phyloP scores from a whole-genome alignment of 1,140 invertebrate genomes.

The Papilio glaucus region DNA sequence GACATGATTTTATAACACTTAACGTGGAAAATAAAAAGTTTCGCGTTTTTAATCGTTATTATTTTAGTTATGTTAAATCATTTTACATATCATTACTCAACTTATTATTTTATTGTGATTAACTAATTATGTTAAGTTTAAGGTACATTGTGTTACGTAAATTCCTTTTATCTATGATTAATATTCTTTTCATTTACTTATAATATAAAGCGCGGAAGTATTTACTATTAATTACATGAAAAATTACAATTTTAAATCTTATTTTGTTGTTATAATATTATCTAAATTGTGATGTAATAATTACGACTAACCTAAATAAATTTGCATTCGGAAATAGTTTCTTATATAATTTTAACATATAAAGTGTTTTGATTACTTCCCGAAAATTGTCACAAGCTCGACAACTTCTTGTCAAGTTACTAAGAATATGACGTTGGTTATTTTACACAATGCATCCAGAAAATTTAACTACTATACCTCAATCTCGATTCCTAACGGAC shows the following conservation, averaged over 20 bases:
- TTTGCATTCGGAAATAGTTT: constrained; percentile 19
- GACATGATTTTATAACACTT: too few relatives aligned
- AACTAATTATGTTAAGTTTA: too few relatives aligned
- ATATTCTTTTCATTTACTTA: neutral
- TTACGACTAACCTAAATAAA: neutral
- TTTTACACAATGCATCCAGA: neutral
- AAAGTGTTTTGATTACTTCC: neutral
- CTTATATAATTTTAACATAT: neutral
- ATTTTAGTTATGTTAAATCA: too few relatives aligned
- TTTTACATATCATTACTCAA: too few relatives aligned
- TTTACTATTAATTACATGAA: neutral
- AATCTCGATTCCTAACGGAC: neutral
- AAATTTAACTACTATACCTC: too few relatives aligned
- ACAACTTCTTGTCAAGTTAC: neutral
- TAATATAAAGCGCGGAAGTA: neutral
- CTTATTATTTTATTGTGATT: too few relatives aligned
- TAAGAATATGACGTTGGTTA: neutral
- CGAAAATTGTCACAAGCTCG: neutral
- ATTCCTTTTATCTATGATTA: neutral
- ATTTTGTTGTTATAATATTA: neutral
- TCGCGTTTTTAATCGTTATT: too few relatives aligned
- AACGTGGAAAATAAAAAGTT: too few relatives aligned
- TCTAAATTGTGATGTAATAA: constrained; percentile 1
- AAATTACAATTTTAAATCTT: neutral
- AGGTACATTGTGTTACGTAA: neutral